Evolutionary conservation across 2,113 vertebrate genomes (phyloP).

Genomic region (Leucosticte australis): DNA sequence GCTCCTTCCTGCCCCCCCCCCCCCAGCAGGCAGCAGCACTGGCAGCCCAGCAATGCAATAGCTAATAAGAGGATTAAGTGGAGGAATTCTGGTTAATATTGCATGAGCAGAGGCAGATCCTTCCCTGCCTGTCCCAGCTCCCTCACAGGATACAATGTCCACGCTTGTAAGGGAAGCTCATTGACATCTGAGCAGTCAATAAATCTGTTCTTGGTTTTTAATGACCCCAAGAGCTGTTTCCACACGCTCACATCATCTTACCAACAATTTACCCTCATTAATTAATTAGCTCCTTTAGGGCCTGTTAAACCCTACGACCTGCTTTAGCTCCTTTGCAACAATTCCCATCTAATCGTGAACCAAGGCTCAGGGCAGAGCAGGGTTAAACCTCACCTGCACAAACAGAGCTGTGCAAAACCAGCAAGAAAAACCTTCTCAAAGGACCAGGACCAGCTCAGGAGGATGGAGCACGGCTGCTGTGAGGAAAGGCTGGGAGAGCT

Average conservation of each 20-base stretch:
- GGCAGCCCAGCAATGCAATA: background rate
- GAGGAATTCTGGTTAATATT: slow-evolving; percentile 56
- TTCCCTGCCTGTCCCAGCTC: background rate
- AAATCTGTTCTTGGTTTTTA: slow-evolving; percentile 30
- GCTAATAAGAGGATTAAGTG: slow-evolving; percentile 65
- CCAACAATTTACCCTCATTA: slow-evolving; percentile 27
- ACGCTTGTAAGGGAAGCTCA: slow-evolving; percentile 19
- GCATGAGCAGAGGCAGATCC: slow-evolving; percentile 21
- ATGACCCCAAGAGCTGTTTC: slow-evolving; percentile 30
- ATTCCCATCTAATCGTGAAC: background rate
- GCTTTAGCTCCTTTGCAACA: background rate
- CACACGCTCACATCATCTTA: slow-evolving; percentile 4
- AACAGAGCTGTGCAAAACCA: background rate
- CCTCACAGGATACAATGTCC: slow-evolving; percentile 28
- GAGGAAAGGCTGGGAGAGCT: background rate
- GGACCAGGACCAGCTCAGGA: too few species aligned
- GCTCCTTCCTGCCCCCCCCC: background rate
- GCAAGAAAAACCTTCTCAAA: background rate
- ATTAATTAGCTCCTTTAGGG: background rate
- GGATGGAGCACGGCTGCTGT: fast-evolving
- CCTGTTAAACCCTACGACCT: background rate
- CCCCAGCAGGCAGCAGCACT: fast-evolving
- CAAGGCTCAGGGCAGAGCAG: background rate
- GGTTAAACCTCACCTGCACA: background rate
- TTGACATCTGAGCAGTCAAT: slow-evolving; percentile 35